Evolutionary conservation across 2,113 vertebrate species (phyloP).

Genomic region (Ivindomyrus marchei): DNA sequence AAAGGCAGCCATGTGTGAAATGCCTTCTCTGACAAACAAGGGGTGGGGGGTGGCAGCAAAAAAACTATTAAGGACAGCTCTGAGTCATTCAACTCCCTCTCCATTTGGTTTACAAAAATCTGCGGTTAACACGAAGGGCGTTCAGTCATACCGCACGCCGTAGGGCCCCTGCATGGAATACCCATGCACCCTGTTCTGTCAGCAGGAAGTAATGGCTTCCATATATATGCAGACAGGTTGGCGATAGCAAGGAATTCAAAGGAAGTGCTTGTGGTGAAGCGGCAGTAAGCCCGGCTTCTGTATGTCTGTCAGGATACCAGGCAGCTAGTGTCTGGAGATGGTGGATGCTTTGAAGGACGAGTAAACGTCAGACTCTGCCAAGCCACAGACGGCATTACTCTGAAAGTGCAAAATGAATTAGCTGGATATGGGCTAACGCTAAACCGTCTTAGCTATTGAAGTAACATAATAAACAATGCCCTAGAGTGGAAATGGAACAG

Average conservation of each 20-base stretch:
- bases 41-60: neutral
- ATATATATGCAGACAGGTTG: neutral
- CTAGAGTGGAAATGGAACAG: neutral
- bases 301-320: neutral
- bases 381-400: neutral
- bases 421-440: neutral
- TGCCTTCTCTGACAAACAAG: slow-evolving; percentile 59
- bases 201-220: neutral
- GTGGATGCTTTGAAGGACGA: neutral
- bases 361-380: neutral
- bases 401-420: neutral
- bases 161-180: neutral
- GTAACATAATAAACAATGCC: neutral
- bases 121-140: neutral
- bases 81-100: neutral
- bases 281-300: neutral
- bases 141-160: neutral
- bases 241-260: neutral
- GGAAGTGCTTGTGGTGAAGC: neutral
- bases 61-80: slow-evolving; percentile 7
- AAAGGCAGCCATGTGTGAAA: slow-evolving; percentile 62
- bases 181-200: neutral
- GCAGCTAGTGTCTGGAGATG: neutral
- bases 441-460: neutral
- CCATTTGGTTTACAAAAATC: slow-evolving; percentile 16